Evolutionary conservation across 2,888 invertebrate genomes (phyloP).

Genomic region (Keiferia lycopersicella): DNA sequence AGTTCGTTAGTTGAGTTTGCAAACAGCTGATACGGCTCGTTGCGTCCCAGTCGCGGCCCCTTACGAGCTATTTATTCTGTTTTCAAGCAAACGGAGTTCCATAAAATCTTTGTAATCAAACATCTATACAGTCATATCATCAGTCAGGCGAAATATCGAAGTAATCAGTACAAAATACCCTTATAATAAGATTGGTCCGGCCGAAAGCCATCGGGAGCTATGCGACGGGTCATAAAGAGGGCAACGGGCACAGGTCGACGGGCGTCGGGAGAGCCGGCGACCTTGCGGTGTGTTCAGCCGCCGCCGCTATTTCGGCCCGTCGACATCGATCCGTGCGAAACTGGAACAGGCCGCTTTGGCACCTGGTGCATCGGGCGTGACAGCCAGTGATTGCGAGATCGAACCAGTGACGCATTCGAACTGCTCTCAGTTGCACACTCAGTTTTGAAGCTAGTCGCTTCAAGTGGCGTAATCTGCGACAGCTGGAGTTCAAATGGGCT

Average conservation of each 20-base stretch:
- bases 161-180: slow-evolving; percentile 26
- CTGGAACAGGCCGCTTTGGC: slow-evolving; percentile 70
- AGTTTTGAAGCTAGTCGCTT: not conserved
- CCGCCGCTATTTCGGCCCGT: slow-evolving; percentile 60
- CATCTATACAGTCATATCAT: slow-evolving; percentile 43
- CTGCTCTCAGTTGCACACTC: not conserved
- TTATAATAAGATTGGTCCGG: slow-evolving; percentile 43
- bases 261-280: slow-evolving; percentile 56
- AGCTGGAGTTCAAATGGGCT: not conserved
- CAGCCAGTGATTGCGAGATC: slow-evolving; percentile 61
- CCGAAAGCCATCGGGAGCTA: slow-evolving; percentile 46
- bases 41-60: slow-evolving; percentile 50
- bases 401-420: slow-evolving; percentile 35
- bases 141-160: slow-evolving; percentile 14
- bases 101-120: slow-evolving; percentile 39
- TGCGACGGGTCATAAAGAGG: slow-evolving; percentile 57
- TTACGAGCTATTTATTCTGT: slow-evolving; percentile 58
- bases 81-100: slow-evolving; percentile 41
- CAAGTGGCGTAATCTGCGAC: not conserved
- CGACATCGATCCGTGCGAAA: slow-evolving; percentile 67
- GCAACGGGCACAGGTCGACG: slow-evolving; percentile 57
- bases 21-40: slow-evolving; percentile 56
- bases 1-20: slow-evolving; percentile 61
- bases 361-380: slow-evolving; percentile 44
- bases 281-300: slow-evolving; percentile 44